Conservation (phyloP, 1,140 invertebrate species). For the Arion vulgaris region DNA sequence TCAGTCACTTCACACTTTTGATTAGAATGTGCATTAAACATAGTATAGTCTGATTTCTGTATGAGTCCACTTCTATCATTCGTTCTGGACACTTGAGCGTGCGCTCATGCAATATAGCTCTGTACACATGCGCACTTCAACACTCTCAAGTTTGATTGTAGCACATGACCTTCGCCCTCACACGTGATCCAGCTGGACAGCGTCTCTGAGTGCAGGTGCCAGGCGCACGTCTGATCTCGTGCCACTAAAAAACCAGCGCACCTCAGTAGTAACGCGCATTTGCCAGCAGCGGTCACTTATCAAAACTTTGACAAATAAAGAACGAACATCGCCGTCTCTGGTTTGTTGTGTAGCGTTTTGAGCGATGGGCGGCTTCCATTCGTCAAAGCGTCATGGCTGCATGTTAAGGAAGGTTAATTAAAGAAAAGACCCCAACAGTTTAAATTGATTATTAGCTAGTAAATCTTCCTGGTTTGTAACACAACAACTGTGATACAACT, state of each 20-base stretch:
- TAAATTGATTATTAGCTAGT: background rate
- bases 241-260: background rate
- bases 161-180: constrained; percentile 31
- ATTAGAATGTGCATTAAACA: background rate
- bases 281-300: background rate
- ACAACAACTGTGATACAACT: background rate
- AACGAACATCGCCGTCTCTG: background rate
- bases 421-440: background rate
- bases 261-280: background rate
- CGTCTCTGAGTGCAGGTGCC: constrained; percentile 21
- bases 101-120: constrained; percentile 21
- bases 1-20: background rate
- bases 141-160: constrained; percentile 33
- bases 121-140: constrained; percentile 16
- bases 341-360: background rate
- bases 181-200: constrained; percentile 30
- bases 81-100: background rate
- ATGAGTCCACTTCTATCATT: background rate
- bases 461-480: background rate
- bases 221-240: background rate
- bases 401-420: background rate
- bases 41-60: background rate
- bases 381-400: background rate
- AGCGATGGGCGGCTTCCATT: background rate
- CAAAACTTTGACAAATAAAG: constrained; percentile 32